Percentiles rank a stretch among this genome's conserved stretches.
phyloP scores from a whole-genome alignment of 2,797 vertebrate genomes.

The Intellagama lesueurii region DNA sequence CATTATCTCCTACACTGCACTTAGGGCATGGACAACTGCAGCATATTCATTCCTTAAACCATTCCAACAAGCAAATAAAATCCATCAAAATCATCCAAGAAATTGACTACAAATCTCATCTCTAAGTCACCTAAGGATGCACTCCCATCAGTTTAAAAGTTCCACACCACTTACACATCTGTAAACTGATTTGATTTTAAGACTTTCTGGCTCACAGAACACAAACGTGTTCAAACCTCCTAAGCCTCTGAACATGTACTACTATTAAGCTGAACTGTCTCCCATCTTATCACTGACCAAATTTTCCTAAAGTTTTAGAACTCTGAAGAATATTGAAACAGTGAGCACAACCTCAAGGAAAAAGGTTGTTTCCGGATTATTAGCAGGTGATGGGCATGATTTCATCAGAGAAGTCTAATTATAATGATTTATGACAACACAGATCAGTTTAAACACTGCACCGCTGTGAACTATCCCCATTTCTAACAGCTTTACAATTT shows the following conservation, averaged over 20 bases:
- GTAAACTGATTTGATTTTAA: not conserved
- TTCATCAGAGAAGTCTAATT: not conserved
- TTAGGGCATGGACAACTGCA: not conserved
- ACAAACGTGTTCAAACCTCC: not conserved
- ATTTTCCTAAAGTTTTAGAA: not conserved
- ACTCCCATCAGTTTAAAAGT: not conserved
- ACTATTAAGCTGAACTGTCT: not conserved
- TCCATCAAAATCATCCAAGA: not conserved
- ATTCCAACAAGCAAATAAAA: not conserved
- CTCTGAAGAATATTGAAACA: not conserved
- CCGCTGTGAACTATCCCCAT: not conserved
- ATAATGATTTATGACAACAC: not conserved
- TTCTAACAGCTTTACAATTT: not conserved
- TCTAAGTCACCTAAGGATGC: too few relatives aligned
- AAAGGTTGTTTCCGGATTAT: not conserved
- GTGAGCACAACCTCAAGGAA: not conserved
- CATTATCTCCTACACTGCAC: not conserved
- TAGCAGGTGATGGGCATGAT: not conserved
- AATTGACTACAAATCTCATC: not conserved
- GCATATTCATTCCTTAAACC: not conserved
- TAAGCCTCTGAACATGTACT: too few relatives aligned
- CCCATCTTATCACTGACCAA: not conserved
- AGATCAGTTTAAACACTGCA: not conserved
- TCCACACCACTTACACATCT: not conserved
- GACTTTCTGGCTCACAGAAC: not conserved